Conservation (phyloP, 2,888 invertebrate genomes). For the Allolobophora icterica region DNA sequence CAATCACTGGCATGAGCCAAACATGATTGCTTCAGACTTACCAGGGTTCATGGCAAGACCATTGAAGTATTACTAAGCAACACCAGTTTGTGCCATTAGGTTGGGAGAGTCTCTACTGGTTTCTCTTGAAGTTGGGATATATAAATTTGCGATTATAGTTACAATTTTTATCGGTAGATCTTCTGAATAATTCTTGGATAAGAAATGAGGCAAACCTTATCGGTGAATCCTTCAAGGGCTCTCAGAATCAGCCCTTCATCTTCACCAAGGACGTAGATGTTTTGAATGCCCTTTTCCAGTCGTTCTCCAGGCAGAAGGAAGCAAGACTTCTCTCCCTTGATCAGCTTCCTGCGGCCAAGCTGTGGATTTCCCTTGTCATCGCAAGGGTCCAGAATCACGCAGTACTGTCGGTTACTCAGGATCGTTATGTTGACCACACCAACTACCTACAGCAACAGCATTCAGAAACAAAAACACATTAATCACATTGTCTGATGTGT, state of each 20-base stretch:
- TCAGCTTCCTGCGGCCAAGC: slow-evolving; percentile 66
- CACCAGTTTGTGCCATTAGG: no score
- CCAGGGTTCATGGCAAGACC: no score
- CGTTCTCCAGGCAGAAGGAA: slow-evolving; percentile 68
- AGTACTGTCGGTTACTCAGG: slow-evolving; percentile 67
- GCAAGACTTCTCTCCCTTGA: slow-evolving; percentile 68
- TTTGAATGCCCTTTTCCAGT: slow-evolving; percentile 67
- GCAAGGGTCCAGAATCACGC: slow-evolving; percentile 67
- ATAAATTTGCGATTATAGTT: no score
- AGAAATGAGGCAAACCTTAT: slow-evolving; percentile 47
- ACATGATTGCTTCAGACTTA: no score
- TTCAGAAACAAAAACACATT: neutral
- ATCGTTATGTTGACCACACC: slow-evolving; percentile 66
- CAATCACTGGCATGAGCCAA: no score
- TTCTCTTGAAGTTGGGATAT: no score
- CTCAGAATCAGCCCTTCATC: slow-evolving; percentile 67
- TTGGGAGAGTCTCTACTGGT: no score
- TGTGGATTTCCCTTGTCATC: slow-evolving; percentile 64
- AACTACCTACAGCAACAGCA: slow-evolving; percentile 58
- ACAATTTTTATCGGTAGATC: no score
- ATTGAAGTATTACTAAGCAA: no score
- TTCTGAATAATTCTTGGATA: neutral
- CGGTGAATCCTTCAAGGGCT: slow-evolving; percentile 65
- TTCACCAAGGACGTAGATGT: slow-evolving; percentile 67
- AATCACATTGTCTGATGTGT: neutral